A percentile compares a stretch with the other conserved stretches of the same genome.
Evolutionary conservation across 1,140 invertebrate genomes (phyloP).

Genomic region (Octopus bimaculoides): DNA sequence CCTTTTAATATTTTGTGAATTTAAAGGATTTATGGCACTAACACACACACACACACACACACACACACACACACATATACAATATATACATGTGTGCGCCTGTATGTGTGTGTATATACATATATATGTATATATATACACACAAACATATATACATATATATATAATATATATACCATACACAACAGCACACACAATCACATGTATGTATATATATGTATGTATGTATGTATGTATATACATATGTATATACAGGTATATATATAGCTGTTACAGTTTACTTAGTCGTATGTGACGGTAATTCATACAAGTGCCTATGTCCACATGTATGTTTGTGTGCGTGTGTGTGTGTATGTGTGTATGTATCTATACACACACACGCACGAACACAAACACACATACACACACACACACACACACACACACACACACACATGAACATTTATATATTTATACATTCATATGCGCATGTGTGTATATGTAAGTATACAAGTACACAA

Average conservation of each 20-base stretch:
- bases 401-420: not conserved
- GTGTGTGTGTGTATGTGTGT: not conserved
- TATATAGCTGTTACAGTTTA: too few species aligned
- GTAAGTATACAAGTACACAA: not conserved
- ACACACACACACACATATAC: too few species aligned
- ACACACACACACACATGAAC: not conserved
- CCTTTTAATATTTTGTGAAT: too few species aligned
- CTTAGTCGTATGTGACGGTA: rapidly evolving
- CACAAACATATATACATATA: not conserved
- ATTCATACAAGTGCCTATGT: not conserved
- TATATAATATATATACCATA: too few species aligned
- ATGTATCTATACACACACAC: not conserved
- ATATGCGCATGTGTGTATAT: not conserved
- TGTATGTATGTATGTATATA: too few species aligned
- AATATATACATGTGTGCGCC: too few species aligned
- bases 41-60: too few species aligned
- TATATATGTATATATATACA: not conserved
- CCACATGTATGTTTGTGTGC: not conserved
- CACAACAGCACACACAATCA: too few species aligned
- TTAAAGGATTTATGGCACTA: too few species aligned
- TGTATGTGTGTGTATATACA: not conserved
- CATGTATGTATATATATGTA: too few species aligned
- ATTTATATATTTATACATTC: not conserved
- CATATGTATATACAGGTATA: too few species aligned
- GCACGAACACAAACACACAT: not conserved